A percentile compares a stretch with the other conserved stretches of the same genome.
These are phyloP conservation scores for Acanthis flammea DNA, from an alignment of 2,797 vertebrate genomes.

Conservation along the genomic window DNA sequence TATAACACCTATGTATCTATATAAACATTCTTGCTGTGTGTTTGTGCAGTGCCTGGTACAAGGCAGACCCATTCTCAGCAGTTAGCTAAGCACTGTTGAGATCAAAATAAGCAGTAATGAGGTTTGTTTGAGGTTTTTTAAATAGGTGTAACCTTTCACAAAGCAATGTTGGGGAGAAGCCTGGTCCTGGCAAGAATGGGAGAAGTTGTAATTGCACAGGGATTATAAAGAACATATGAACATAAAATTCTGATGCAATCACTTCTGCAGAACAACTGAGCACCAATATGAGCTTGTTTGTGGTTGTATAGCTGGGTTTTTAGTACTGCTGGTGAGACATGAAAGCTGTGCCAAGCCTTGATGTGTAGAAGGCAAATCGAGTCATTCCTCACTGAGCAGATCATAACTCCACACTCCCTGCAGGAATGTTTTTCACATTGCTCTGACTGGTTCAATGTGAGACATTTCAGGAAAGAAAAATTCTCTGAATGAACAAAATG, in stretches of 20 bases:
- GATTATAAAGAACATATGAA: neutral
- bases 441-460: neutral
- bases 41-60: neutral
- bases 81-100: neutral
- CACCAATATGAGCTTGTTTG: neutral
- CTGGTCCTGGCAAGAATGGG: neutral
- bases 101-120: neutral
- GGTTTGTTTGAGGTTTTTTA: neutral
- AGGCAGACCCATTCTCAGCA: neutral
- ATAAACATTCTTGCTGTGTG: neutral
- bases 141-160: neutral
- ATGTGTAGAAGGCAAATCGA: neutral
- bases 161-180: neutral
- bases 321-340: neutral
- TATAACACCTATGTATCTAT: rapidly evolving
- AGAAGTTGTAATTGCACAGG: neutral
- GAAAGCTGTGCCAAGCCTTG: neutral
- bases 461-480: neutral
- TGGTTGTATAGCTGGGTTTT: neutral
- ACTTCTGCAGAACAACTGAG: neutral
- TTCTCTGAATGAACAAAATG: neutral
- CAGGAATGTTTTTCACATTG: neutral
- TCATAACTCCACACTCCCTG: neutral
- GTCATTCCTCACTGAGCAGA: neutral
- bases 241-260: neutral